Conservation (phyloP, 2,113 vertebrate species). For the Podarcis muralis region DNA sequence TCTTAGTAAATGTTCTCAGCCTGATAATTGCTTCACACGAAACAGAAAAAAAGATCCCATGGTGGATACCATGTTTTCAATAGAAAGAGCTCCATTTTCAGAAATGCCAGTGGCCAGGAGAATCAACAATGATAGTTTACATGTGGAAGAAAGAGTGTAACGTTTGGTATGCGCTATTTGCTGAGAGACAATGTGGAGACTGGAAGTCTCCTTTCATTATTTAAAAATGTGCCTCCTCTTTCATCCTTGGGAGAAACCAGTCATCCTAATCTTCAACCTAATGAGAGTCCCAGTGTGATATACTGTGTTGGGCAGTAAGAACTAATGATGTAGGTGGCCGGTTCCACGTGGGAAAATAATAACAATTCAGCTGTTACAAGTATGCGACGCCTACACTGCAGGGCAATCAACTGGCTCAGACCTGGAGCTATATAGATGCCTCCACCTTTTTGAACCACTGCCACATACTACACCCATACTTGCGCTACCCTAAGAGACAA, state of each 20-base stretch:
- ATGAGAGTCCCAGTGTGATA: background rate
- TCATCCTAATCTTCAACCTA: background rate
- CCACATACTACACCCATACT: slow-evolving; percentile 31
- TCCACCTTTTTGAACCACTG: slow-evolving; percentile 43
- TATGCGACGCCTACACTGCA: background rate
- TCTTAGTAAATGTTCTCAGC: background rate
- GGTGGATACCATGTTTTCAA: background rate
- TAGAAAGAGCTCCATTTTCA: background rate
- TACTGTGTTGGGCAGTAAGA: background rate
- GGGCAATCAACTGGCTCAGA: background rate
- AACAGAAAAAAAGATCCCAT: background rate
- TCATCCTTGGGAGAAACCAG: background rate
- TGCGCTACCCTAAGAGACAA: slow-evolving; percentile 24
- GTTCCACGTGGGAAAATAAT: background rate
- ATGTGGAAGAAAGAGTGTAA: background rate
- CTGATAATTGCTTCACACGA: background rate
- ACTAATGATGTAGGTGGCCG: background rate
- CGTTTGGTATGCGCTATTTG: background rate
- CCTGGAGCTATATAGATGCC: background rate
- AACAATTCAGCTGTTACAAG: background rate
- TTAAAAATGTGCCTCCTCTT: background rate
- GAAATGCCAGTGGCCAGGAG: background rate
- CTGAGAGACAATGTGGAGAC: background rate
- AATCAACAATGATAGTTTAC: background rate
- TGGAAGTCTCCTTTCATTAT: background rate